These are phyloP conservation scores for Micrasema longulum DNA, from an alignment of 1,140 invertebrate species.

Conservation along the genomic window DNA sequence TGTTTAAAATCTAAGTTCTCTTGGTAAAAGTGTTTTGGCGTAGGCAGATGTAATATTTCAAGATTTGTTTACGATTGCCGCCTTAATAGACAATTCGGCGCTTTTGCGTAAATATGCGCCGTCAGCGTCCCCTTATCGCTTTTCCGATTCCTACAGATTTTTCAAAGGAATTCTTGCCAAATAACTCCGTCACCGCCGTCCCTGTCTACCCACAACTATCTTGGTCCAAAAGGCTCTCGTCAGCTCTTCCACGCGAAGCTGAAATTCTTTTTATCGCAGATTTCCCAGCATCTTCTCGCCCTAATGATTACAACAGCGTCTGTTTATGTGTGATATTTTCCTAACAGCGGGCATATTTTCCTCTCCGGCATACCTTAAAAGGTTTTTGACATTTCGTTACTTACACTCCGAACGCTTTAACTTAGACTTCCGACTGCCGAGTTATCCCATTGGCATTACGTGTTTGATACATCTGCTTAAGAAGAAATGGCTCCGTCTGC, in stretches of 20 bases:
- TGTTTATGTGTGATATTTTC: constrained; percentile 32
- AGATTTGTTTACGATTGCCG: constrained; percentile 49
- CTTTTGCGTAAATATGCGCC: constrained; percentile 1
- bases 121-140: constrained; percentile 9
- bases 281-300: constrained; percentile 19
- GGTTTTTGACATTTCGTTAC: constrained; percentile 35
- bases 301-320: background rate
- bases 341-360: constrained; percentile 9
- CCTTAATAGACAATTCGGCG: constrained; percentile 45
- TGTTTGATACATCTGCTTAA: background rate
- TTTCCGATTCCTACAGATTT: constrained; percentile 6
- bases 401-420: constrained; percentile 16
- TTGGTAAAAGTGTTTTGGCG: no score
- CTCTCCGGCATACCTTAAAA: constrained; percentile 34
- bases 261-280: constrained; percentile 26
- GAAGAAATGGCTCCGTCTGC: background rate
- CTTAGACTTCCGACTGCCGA: background rate
- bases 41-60: no score
- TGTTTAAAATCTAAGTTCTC: no score
- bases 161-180: constrained; percentile 18
- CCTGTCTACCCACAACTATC: constrained; percentile 20
- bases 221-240: constrained; percentile 32
- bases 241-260: constrained; percentile 8
- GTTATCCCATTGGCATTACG: background rate
- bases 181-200: constrained; percentile 7